phyloP scores from a whole-genome alignment of 2,797 vertebrate species.

The Arctocebus calabarensis region DNA sequence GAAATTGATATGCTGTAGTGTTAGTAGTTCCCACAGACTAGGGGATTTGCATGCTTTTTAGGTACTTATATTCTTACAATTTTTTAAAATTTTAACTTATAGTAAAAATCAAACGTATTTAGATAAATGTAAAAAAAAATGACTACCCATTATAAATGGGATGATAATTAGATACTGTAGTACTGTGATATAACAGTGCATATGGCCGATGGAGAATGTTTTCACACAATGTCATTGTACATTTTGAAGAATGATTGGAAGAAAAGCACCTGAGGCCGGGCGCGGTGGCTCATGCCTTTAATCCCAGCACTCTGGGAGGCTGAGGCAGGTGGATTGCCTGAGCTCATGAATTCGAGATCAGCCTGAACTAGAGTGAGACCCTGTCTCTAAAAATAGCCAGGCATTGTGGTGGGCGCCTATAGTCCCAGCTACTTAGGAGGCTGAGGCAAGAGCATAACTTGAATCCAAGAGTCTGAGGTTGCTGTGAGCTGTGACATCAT shows the following conservation, averaged over 20 bases:
- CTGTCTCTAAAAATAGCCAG: too few species aligned
- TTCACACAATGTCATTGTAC: not conserved
- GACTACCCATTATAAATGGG: not conserved
- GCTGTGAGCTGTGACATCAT: too few species aligned
- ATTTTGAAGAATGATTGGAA: slow-evolving; percentile 18
- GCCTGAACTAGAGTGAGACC: too few species aligned
- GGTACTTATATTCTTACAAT: not conserved
- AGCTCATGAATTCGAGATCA: too few species aligned
- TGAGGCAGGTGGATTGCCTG: too few species aligned
- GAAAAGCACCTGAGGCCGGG: not conserved
- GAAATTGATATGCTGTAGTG: not conserved
- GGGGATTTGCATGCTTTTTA: not conserved
- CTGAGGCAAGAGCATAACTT: too few species aligned
- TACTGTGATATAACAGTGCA: not conserved
- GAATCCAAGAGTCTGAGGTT: too few species aligned
- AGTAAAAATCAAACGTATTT: not conserved
- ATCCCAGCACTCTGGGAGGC: too few species aligned
- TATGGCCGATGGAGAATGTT: not conserved
- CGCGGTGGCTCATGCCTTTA: too few species aligned
- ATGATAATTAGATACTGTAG: slow-evolving; percentile 4
- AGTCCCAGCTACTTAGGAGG: too few species aligned
- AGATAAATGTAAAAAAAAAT: not conserved
- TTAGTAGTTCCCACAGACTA: slow-evolving; percentile 34
- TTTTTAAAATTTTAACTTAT: slow-evolving; percentile 62
- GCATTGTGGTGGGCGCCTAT: too few species aligned